A percentile compares a stretch with the other conserved stretches of the same genome.
Evolutionary conservation across 2,888 invertebrate species (phyloP).

Genomic region (Drosophila mettleri): DNA sequence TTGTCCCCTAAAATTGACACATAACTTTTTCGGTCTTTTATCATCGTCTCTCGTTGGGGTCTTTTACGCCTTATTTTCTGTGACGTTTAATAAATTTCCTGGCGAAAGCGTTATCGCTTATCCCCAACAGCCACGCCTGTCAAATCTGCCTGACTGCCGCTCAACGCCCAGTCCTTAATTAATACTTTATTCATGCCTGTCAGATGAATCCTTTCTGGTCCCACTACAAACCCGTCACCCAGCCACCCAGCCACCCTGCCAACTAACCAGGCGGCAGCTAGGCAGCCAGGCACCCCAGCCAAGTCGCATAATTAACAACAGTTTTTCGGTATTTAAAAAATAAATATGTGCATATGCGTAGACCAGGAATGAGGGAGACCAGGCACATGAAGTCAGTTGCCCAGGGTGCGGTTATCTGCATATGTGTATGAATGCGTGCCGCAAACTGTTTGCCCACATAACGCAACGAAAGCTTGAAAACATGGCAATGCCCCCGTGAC

Average conservation of each 20-base stretch:
- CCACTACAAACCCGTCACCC: constrained; percentile 28
- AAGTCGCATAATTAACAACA: constrained; percentile 68
- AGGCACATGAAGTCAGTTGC: background rate
- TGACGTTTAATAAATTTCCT: constrained; percentile 71
- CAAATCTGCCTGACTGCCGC: constrained; percentile 40
- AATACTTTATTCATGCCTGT: constrained; percentile 66
- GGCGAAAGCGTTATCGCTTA: constrained; percentile 60
- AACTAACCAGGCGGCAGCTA: too few species aligned
- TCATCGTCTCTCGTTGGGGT: constrained; percentile 18
- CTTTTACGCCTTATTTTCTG: constrained; percentile 20
- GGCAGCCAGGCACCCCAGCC: constrained; percentile 25
- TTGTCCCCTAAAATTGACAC: constrained; percentile 59
- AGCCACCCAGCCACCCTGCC: too few species aligned
- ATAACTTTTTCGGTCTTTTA: constrained; percentile 52
- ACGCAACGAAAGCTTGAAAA: background rate
- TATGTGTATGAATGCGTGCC: background rate
- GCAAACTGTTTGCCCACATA: constrained; percentile 37
- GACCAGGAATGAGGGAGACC: background rate
- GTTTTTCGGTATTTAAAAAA: constrained; percentile 67
- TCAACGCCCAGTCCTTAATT: constrained; percentile 69
- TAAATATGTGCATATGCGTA: constrained; percentile 33
- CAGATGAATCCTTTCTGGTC: constrained; percentile 33
- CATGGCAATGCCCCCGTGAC: constrained; percentile 25
- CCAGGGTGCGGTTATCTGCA: constrained; percentile 31
- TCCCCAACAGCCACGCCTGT: constrained; percentile 42